Evolutionary conservation across 2,888 invertebrate species (phyloP), one percentile per base, ranked within the genome.

Genomic region (Eristalis arbustorum): DNA sequence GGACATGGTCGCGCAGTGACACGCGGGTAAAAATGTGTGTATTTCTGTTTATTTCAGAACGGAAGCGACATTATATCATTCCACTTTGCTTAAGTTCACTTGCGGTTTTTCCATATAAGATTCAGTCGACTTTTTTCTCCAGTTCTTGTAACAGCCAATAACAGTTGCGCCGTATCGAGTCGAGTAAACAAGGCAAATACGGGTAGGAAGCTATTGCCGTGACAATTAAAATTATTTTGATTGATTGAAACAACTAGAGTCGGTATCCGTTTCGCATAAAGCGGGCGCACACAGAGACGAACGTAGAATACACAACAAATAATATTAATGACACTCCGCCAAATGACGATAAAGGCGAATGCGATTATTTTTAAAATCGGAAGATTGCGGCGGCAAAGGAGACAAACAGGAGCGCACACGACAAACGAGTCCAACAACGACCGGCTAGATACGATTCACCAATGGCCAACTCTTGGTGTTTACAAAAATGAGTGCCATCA

Each of bases 291-390:
- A 3, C 66, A 71, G 62, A 37, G 66, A 57, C 23, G 34, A 25
- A 25, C 3, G 56, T 13, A 34, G 42, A 4, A 22, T 25, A 25
- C 25, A 25, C 25, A 42, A 28, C 42, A 63, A 72, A 18, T 57
- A 67, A 23, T 67, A 25, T 10, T 37, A 42, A 28, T 67, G 11
- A 37, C 2, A 37, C 37, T 34, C 28, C 61, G 61, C 77, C 59
- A 64, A 63, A 82, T 71, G 82, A 74, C 81, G 37, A 28, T 28
- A 14, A 40, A 31, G 59, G 68, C 13, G 69, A 40, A 31, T 42
- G 68, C 11, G 69, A 62, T 74, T 85, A 82, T 82, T 85, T 82
- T 82, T 82, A 72, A 66, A 85, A 74, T 74, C 64, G 59, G 61
- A 28, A 10, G 28, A 56, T 56, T 69, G 37, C 64, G 59, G 23